Conservation (phyloP, 2,888 invertebrate species). For the Harpalus rubripes region DNA sequence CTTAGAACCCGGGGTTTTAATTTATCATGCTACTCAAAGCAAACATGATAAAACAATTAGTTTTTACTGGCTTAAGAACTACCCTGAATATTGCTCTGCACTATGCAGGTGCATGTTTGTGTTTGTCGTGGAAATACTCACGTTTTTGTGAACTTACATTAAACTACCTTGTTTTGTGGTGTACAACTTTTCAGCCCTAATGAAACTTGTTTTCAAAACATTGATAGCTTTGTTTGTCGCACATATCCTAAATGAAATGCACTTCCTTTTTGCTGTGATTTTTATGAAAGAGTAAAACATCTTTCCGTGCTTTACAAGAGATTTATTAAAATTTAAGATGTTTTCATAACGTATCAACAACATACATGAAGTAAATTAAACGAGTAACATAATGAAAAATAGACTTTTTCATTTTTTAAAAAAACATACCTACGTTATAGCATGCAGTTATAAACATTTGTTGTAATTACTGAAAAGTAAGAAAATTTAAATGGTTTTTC, state of each 20-base stretch:
- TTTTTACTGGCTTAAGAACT: conserved; percentile 19
- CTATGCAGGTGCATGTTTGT: conserved; percentile 39
- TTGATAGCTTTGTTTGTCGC: conserved; percentile 28
- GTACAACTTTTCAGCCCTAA: conserved; percentile 12
- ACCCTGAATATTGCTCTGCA: conserved; percentile 26
- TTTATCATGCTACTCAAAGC: conserved; percentile 49
- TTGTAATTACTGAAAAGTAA: background rate
- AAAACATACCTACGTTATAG: too few relatives aligned
- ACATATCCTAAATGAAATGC: conserved; percentile 28
- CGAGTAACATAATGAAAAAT: background rate
- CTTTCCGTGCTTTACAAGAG: too few relatives aligned
- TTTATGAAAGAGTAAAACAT: background rate
- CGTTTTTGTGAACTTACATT: conserved; percentile 8
- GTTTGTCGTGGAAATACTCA: conserved; percentile 23
- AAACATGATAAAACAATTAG: conserved; percentile 60
- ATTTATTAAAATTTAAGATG: background rate
- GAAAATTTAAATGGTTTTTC: background rate
- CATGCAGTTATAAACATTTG: background rate
- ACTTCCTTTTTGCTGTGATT: background rate
- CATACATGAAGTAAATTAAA: background rate
- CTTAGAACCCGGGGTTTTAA: conserved; percentile 45
- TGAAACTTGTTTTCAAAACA: conserved; percentile 35
- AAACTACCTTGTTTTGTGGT: conserved; percentile 27
- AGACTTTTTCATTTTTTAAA: background rate
- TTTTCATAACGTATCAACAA: background rate